phyloP scores from a whole-genome alignment of 2,797 vertebrate species.

The Gadopsis marmoratus region DNA sequence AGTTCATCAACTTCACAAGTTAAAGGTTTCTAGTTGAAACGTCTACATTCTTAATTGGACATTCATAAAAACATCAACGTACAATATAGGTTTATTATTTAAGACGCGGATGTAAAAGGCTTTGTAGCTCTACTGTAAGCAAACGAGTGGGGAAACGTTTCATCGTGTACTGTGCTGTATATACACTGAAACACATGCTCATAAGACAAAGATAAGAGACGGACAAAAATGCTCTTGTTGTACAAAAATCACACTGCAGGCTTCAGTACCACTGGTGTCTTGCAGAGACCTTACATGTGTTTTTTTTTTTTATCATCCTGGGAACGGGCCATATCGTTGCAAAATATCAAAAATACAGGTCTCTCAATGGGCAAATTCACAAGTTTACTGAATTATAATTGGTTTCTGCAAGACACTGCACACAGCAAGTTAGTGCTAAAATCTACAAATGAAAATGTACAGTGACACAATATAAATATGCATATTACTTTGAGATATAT shows the following conservation, averaged over 20 bases:
- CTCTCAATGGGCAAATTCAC: slow-evolving; percentile 30
- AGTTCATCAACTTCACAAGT: slow-evolving; percentile 44
- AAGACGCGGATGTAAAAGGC: slow-evolving; percentile 49
- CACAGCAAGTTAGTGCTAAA: slow-evolving; percentile 24
- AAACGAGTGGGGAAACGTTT: slow-evolving; percentile 30
- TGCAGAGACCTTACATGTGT: slow-evolving; percentile 37
- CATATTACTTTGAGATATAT: slow-evolving; percentile 54
- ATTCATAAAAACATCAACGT: slow-evolving; percentile 62
- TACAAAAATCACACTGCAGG: slow-evolving; percentile 40
- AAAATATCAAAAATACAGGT: slow-evolving; percentile 71
- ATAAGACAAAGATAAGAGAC: slow-evolving; percentile 44
- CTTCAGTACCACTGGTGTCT: slow-evolving; percentile 33
- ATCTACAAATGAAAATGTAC: slow-evolving; percentile 47
- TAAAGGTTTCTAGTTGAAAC: slow-evolving; percentile 45
- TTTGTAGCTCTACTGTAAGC: slow-evolving; percentile 47
- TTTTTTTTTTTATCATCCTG: slow-evolving; percentile 26
- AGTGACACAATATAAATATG: slow-evolving; percentile 45
- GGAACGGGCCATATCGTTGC: slow-evolving; percentile 10
- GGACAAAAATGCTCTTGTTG: slow-evolving; percentile 39
- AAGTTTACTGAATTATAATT: slow-evolving; percentile 7
- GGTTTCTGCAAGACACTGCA: slow-evolving; percentile 46
- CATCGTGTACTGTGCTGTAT: slow-evolving; percentile 28
- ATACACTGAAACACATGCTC: slow-evolving; percentile 40
- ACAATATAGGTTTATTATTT: slow-evolving; percentile 52
- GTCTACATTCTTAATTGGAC: slow-evolving; percentile 60